phyloP scores from a whole-genome alignment of 2,888 invertebrate genomes.

The Eupithecia subumbrata region DNA sequence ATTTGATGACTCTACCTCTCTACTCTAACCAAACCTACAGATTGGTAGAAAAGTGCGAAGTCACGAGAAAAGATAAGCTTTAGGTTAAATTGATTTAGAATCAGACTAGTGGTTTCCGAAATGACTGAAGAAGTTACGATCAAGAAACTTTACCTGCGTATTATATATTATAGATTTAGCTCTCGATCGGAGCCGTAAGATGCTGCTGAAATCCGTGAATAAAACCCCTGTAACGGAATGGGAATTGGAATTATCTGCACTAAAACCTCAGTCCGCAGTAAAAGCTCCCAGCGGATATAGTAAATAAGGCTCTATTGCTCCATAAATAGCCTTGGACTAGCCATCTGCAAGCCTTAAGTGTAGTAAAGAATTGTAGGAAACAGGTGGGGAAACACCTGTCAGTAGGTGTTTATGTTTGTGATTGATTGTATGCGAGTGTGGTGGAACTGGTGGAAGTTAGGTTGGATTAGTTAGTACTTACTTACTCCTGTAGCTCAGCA shows the following conservation, averaged over 20 bases:
- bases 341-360: conserved; percentile 38
- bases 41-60: too few species aligned
- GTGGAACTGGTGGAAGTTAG: not conserved
- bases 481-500: too few species aligned
- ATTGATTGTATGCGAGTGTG: conserved; percentile 4
- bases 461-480: too few species aligned
- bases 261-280: conserved; percentile 18
- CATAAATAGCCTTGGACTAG: conserved; percentile 37
- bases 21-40: too few species aligned
- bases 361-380: conserved; percentile 25
- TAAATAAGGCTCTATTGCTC: conserved; percentile 37
- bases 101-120: not conserved
- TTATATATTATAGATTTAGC: not conserved
- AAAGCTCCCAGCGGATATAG: conserved; percentile 30
- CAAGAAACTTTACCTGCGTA: not conserved
- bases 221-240: not conserved
- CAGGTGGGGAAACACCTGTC: conserved; percentile 30
- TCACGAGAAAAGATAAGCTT: not conserved
- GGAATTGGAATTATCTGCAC: conserved; percentile 7
- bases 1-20: not conserved
- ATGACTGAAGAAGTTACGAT: not conserved
- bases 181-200: not conserved
- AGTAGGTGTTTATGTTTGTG: conserved; percentile 15
- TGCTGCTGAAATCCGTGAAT: conserved; percentile 6
- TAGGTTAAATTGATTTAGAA: not conserved